Evolutionary conservation across 2,888 invertebrate genomes (phyloP).

Genomic region (Noctua comes): DNA sequence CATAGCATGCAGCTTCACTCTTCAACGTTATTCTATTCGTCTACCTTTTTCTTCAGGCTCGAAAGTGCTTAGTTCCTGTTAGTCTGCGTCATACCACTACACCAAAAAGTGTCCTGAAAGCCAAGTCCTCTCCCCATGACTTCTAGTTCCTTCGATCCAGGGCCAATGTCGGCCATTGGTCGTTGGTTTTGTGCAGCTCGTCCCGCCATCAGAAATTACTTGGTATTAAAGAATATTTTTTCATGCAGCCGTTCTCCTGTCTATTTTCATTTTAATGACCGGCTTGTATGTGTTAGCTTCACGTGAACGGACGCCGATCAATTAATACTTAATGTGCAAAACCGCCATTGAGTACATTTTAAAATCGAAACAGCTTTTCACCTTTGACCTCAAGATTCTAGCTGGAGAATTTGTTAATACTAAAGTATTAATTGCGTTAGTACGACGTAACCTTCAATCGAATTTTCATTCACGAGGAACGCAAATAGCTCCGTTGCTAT

Average conservation of each 20-base stretch:
- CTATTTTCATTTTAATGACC: constrained; percentile 24
- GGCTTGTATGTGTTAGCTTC: neutral
- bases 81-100: neutral
- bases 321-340: constrained; percentile 13
- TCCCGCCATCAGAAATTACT: neutral
- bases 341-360: constrained; percentile 29
- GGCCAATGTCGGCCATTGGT: neutral
- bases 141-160: neutral
- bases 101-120: neutral
- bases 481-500: constrained; percentile 56
- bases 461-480: constrained; percentile 58
- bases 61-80: neutral
- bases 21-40: neutral
- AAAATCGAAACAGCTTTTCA: constrained; percentile 19
- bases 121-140: neutral
- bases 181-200: neutral
- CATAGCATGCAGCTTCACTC: neutral
- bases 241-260: neutral
- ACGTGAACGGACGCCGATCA: neutral
- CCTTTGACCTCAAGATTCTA: constrained; percentile 22
- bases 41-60: neutral
- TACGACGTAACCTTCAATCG: constrained; percentile 53
- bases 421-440: constrained; percentile 45
- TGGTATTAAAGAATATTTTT: neutral
- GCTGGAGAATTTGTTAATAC: constrained; percentile 38